These are phyloP conservation scores for Hemistola chrysoprasaria DNA, from an alignment of 2,888 invertebrate genomes.

Conservation along the genomic window DNA sequence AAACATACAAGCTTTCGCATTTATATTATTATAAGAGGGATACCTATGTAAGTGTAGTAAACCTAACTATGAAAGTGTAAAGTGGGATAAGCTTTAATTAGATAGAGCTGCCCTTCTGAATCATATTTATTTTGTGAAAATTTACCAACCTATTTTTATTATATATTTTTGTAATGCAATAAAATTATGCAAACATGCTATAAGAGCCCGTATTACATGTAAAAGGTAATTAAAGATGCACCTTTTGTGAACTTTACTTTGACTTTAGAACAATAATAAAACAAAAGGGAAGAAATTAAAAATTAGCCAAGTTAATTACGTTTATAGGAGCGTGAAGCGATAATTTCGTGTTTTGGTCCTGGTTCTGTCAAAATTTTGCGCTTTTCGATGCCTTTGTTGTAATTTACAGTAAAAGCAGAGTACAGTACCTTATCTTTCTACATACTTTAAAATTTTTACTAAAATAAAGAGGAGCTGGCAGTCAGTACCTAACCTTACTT, in stretches of 20 bases:
- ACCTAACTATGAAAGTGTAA: no score
- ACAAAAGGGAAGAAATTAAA: slow-evolving; percentile 27
- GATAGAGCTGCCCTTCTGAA: no score
- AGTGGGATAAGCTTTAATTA: no score
- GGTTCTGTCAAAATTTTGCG: slow-evolving; percentile 33
- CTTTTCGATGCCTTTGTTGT: slow-evolving; percentile 25
- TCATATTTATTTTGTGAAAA: no score
- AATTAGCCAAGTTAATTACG: slow-evolving; percentile 28
- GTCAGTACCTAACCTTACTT: no score
- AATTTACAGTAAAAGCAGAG: slow-evolving; percentile 1
- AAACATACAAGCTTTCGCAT: no score
- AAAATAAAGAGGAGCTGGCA: no score
- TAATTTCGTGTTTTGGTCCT: slow-evolving; percentile 14
- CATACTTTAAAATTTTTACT: no score
- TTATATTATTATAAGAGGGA: no score
- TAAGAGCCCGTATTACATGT: slow-evolving; percentile 27
- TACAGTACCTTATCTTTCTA: slow-evolving; percentile 10
- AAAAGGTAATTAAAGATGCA: slow-evolving; percentile 26
- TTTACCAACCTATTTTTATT: neutral
- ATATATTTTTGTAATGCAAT: slow-evolving; percentile 2
- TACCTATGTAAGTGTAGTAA: no score
- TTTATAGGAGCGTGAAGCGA: slow-evolving; percentile 31
- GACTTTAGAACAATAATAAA: slow-evolving; percentile 19
- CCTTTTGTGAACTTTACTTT: slow-evolving; percentile 19
- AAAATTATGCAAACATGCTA: slow-evolving; percentile 29